phyloP scores from a whole-genome alignment of 2,113 vertebrate genomes.

The Melanotaenia duboulayi region DNA sequence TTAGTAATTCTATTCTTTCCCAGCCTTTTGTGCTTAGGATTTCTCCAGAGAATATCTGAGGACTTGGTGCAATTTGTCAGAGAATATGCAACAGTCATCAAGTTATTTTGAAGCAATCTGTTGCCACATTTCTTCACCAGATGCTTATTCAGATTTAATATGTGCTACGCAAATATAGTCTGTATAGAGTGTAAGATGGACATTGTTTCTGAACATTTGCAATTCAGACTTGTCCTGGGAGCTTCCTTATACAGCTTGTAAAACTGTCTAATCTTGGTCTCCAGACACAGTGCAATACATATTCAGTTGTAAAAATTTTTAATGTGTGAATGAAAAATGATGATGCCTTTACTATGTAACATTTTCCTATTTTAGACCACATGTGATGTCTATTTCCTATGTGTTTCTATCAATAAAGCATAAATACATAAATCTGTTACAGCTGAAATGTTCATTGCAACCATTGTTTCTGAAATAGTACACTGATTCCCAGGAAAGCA shows the following conservation, averaged over 20 bases:
- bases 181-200: slow-evolving; percentile 50
- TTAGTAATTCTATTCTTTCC: slow-evolving; percentile 57
- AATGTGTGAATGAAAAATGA: slow-evolving; percentile 57
- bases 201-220: slow-evolving; percentile 50
- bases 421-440: slow-evolving; percentile 29
- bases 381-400: slow-evolving; percentile 62
- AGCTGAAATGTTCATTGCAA: slow-evolving; percentile 41
- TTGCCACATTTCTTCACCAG: slow-evolving; percentile 29
- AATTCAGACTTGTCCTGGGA: slow-evolving; percentile 26
- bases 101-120: slow-evolving; percentile 58
- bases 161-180: slow-evolving; percentile 67
- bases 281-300: slow-evolving; percentile 48
- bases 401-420: slow-evolving; percentile 66
- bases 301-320: slow-evolving; percentile 48
- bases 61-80: slow-evolving; percentile 62
- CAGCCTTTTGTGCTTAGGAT: slow-evolving; percentile 61
- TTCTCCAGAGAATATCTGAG: slow-evolving; percentile 56
- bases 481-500: slow-evolving; percentile 33
- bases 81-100: slow-evolving; percentile 62
- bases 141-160: slow-evolving; percentile 68
- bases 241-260: slow-evolving; percentile 44
- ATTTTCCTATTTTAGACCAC: slow-evolving; percentile 43
- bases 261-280: slow-evolving; percentile 51
- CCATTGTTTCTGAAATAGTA: slow-evolving; percentile 23
- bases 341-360: slow-evolving; percentile 58